Conservation (phyloP, 1,140 invertebrate species). For the Listronotus oregonensis region DNA sequence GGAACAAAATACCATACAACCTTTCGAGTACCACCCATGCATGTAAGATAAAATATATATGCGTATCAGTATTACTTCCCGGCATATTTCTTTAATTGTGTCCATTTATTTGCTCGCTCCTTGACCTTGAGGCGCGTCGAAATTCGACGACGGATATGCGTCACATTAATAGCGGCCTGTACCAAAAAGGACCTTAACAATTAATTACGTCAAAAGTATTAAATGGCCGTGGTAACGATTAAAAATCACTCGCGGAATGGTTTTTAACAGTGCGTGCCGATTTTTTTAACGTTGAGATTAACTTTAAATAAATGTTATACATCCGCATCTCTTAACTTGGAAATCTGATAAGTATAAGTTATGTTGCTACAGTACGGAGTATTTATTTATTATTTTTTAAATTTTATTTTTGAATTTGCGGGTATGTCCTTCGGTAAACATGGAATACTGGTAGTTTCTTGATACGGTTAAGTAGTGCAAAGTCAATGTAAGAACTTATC, state of each 20-base stretch:
- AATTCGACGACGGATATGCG: conserved; percentile 7
- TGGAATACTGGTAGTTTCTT: too few species aligned
- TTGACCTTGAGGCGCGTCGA: conserved; percentile 9
- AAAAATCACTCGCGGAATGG: neutral
- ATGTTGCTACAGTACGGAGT: neutral
- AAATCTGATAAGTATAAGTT: conserved; percentile 8
- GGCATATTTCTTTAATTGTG: conserved; percentile 13
- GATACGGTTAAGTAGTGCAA: too few species aligned
- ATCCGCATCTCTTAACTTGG: neutral
- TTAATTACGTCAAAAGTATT: conserved; percentile 17
- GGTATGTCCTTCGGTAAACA: too few species aligned
- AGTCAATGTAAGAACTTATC: too few species aligned
- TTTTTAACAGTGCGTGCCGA: conserved; percentile 4
- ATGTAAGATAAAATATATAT: too few species aligned
- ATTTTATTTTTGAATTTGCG: too few species aligned
- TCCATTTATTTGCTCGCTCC: conserved; percentile 9
- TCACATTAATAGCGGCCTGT: conserved; percentile 12
- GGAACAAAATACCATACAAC: too few species aligned
- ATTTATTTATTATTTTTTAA: too few species aligned
- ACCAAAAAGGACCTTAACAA: conserved; percentile 12
- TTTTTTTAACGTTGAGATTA: conserved; percentile 12
- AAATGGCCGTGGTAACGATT: conserved; percentile 8
- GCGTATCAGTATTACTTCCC: conserved; percentile 1
- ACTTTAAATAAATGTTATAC: conserved; percentile 4
- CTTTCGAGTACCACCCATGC: too few species aligned